phyloP scores from a whole-genome alignment of 2,888 invertebrate species.

The Agriopis marginaria region DNA sequence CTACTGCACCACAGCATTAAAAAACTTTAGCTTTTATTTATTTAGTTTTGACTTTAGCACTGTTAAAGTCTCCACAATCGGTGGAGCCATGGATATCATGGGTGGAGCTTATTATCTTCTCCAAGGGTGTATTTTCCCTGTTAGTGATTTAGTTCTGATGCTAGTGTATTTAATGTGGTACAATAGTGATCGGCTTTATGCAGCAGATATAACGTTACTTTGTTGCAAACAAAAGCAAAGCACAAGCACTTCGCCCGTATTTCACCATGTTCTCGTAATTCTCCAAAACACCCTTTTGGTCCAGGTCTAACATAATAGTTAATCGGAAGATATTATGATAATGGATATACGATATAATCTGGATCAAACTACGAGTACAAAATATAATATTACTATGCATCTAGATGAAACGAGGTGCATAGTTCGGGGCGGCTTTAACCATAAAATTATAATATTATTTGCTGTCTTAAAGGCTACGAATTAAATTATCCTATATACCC shows the following conservation, averaged over 20 bases:
- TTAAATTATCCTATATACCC: constrained; percentile 23
- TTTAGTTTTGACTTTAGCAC: too few species aligned
- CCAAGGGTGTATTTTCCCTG: neutral
- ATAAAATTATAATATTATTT: constrained; percentile 13
- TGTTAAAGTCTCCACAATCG: too few species aligned
- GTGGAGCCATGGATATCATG: too few species aligned
- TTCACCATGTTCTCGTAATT: neutral
- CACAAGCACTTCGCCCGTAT: neutral
- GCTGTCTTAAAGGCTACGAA: constrained; percentile 19
- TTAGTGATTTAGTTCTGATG: neutral
- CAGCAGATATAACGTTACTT: neutral
- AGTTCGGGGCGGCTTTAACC: neutral
- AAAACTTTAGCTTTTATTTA: too few species aligned
- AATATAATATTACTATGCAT: neutral
- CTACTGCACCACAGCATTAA: too few species aligned
- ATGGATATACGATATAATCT: neutral
- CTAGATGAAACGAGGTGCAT: neutral
- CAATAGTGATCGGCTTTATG: constrained; percentile 4
- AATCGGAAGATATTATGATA: neutral
- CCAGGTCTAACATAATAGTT: neutral
- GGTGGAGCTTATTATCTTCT: neutral
- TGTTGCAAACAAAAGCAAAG: neutral
- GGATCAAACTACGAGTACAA: neutral
- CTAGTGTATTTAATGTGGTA: neutral
- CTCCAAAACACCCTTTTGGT: neutral